Percentiles rank a stretch among this genome's conserved stretches.
Evolutionary conservation across 2,888 invertebrate genomes (phyloP).

Genomic region (Allygus modestus): DNA sequence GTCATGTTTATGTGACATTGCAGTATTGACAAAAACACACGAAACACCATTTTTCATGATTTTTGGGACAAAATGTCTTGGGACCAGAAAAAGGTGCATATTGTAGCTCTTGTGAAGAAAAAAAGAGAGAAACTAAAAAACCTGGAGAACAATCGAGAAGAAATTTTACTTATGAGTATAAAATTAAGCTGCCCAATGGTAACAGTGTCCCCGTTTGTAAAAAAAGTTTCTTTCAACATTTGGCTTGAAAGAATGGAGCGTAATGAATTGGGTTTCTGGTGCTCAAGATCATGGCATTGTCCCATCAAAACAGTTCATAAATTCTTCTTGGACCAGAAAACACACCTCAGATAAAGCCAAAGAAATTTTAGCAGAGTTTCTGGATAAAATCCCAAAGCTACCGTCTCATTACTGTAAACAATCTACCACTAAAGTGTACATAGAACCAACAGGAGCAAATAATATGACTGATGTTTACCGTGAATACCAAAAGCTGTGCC

Average conservation of each 20-base stretch:
- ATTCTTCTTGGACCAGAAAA: conserved; percentile 69
- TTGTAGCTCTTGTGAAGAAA: conserved; percentile 34
- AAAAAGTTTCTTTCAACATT: not conserved
- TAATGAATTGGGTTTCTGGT: not conserved
- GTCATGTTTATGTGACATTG: too few species aligned
- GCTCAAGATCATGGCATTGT: not conserved
- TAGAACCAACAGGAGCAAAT: not conserved
- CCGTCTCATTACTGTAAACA: conserved; percentile 36
- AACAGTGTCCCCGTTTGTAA: conserved; percentile 18
- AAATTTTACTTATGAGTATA: conserved; percentile 49
- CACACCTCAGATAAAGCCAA: conserved; percentile 23
- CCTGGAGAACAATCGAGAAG: conserved; percentile 49
- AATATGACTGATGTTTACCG: conserved; percentile 49
- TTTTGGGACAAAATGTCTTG: too few species aligned
- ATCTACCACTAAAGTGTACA: not conserved
- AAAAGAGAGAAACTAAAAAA: conserved; percentile 14
- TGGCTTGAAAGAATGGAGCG: not conserved
- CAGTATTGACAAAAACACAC: too few species aligned
- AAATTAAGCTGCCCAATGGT: conserved; percentile 52
- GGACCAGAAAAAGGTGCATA: conserved; percentile 56
- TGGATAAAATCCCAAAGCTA: conserved; percentile 32
- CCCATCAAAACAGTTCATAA: not conserved
- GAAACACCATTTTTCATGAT: too few species aligned
- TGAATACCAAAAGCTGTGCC: conserved; percentile 35
- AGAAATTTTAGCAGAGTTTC: conserved; percentile 44